Conservation (phyloP, 2,888 invertebrate species). For the Gnatocerus cornutus region DNA sequence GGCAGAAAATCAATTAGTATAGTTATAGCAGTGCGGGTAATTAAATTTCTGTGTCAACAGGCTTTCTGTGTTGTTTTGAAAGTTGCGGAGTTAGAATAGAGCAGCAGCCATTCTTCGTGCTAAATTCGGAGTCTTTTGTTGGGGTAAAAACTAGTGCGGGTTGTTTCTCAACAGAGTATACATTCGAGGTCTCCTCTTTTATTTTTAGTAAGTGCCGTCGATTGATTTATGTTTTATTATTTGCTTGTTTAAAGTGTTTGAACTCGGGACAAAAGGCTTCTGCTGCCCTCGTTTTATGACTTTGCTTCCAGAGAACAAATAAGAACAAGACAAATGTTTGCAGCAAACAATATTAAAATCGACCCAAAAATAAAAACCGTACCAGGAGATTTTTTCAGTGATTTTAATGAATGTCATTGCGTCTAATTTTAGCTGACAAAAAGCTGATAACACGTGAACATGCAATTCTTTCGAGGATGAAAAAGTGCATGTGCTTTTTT, state of each 20-base stretch:
- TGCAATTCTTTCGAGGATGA: slow-evolving; percentile 7
- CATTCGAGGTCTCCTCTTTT: slow-evolving; percentile 26
- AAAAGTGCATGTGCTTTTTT: slow-evolving; percentile 37
- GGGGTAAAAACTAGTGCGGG: slow-evolving; percentile 12
- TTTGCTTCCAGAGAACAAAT: slow-evolving; percentile 16
- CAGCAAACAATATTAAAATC: slow-evolving; percentile 16
- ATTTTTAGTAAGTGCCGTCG: slow-evolving; percentile 32
- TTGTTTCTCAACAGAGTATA: slow-evolving; percentile 24
- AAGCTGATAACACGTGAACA: slow-evolving; percentile 8
- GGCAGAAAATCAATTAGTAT: slow-evolving; percentile 24
- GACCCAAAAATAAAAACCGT: not conserved
- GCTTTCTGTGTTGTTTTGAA: slow-evolving; percentile 17
- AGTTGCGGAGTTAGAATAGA: not conserved
- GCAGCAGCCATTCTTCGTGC: slow-evolving; percentile 1
- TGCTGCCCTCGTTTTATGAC: slow-evolving; percentile 27
- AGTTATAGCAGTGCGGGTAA: slow-evolving; percentile 14
- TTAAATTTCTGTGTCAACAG: slow-evolving; percentile 27
- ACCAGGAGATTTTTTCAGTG: not conserved
- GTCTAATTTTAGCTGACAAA: not conserved
- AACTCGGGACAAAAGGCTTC: slow-evolving; percentile 27
- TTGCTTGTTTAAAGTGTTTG: slow-evolving; percentile 45
- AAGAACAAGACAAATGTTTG: slow-evolving; percentile 9
- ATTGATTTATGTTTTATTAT: slow-evolving; percentile 48
- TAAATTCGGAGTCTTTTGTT: slow-evolving; percentile 21
- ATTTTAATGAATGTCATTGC: not conserved